phyloP scores from a whole-genome alignment of 1,140 invertebrate species.

The Macrotrachela quadricornifera region DNA sequence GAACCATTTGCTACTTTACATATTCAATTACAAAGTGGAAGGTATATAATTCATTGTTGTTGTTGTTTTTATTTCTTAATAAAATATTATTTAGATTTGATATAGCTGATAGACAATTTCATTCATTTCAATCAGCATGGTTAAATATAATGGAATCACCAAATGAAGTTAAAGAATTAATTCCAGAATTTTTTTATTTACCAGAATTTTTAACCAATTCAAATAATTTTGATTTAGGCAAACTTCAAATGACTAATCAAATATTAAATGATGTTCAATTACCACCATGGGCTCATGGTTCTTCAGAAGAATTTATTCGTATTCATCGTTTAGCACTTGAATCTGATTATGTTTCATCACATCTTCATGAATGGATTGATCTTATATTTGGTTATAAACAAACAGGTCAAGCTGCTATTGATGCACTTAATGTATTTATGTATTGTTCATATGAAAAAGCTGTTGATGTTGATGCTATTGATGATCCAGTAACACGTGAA shows the following conservation, averaged over 20 bases:
- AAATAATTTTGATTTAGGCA: background rate
- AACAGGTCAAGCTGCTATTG: constrained; percentile 50
- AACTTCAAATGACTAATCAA: constrained; percentile 3
- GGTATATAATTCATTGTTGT: too few species aligned
- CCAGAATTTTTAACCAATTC: constrained; percentile 9
- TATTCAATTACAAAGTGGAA: constrained; percentile 19
- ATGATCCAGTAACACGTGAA: constrained; percentile 62
- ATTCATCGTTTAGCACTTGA: constrained; percentile 50
- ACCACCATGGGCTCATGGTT: constrained; percentile 49
- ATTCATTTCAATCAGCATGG: constrained; percentile 76
- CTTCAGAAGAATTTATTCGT: constrained; percentile 44
- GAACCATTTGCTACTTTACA: constrained; percentile 21
- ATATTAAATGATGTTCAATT: constrained; percentile 43
- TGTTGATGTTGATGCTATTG: constrained; percentile 69
- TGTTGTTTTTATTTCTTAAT: background rate
- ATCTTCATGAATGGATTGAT: constrained; percentile 65
- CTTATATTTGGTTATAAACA: constrained; percentile 74
- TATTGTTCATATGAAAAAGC: constrained; percentile 88
- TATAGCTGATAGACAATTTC: constrained; percentile 83
- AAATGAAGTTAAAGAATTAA: constrained; percentile 32
- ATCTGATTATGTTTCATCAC: constrained; percentile 51
- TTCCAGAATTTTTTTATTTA: constrained; percentile 9
- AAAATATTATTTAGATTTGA: constrained; percentile 50
- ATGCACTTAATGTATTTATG: constrained; percentile 48
- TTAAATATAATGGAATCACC: constrained; percentile 93